Evolutionary conservation across 2,113 vertebrate genomes (phyloP), one percentile per base, ranked within the genome.

Genomic region (Channa maculata): DNA sequence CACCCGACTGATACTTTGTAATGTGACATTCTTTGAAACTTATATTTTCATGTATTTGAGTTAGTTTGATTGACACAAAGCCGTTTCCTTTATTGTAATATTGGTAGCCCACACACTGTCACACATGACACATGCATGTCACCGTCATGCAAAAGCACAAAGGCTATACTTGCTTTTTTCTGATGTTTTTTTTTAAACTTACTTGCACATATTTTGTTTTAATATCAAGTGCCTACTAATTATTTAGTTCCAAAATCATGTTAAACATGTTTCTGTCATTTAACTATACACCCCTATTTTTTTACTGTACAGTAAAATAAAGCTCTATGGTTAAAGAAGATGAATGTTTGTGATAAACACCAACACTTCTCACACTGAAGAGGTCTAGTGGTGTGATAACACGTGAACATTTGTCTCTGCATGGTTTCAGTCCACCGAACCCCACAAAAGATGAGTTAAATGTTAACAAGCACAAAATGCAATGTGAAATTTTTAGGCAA

Each of bases 241-340:
- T 24, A 24, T 24, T 24, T 24, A 24, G 24, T 24, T 24, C 24
- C 24, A 24, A 62, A 37, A 45, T 6, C 11, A 8, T 44, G 11
- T 14, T 14, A 44, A 33, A 44, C 39, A 44, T 6, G 44, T 45
- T 5, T 52, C 15, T 37, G 0, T 1, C 14, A 41, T 41, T 4
- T 15, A 41, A 65, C 6, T 14, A 52, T 0, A 38, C 24, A 37
- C 9, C 7, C 44, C 7, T 8, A 7, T 55, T 63, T 63, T 71
- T 77, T 78, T n/a, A 75, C 54, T 86, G 78, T 86, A 77, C 49
- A 54, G 84, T 78, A 75, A 82, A 75, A 80, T 84, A 54, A 68
- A 80, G 59, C 55, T 52, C 8, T 52, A 70, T 48, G 63, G 76
- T 80, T 61, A 57, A 36, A 73, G 55, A 14, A 24, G 24, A 24